Percentiles rank a stretch among this genome's conserved stretches.
phyloP scores from a whole-genome alignment of 2,113 vertebrate genomes.

The Labeo catla region DNA sequence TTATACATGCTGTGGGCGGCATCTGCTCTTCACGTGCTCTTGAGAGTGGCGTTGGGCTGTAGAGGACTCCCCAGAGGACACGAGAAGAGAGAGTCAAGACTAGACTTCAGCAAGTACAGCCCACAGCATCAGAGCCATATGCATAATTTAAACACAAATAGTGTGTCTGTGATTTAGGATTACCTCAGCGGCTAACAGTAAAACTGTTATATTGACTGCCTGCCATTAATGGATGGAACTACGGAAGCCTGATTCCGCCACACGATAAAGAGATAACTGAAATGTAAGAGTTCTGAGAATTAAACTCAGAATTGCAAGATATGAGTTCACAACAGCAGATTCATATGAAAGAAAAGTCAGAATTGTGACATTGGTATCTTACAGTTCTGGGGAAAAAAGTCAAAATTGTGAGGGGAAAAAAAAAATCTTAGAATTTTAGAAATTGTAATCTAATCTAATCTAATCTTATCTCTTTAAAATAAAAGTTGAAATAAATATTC shows the following conservation, averaged over 20 bases:
- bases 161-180: background rate
- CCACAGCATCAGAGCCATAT: background rate
- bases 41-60: conserved; percentile 59
- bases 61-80: conserved; percentile 62
- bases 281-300: too few relatives aligned
- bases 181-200: background rate
- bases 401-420: too few relatives aligned
- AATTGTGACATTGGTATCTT: too few relatives aligned
- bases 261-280: too few relatives aligned
- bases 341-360: too few relatives aligned
- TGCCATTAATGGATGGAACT: background rate
- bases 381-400: too few relatives aligned
- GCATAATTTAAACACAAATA: conserved; percentile 16
- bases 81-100: background rate
- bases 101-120: conserved; percentile 4
- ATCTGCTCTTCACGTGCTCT: conserved; percentile 68
- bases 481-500: too few relatives aligned
- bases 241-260: background rate
- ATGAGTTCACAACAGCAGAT: too few relatives aligned
- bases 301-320: too few relatives aligned
- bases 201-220: background rate
- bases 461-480: too few relatives aligned
- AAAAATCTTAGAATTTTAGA: too few relatives aligned
- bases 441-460: too few relatives aligned
- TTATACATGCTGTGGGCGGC: conserved; percentile 74